These are phyloP conservation scores for Apteryx mantelli DNA, from an alignment of 2,113 vertebrate species.

Conservation along the genomic window DNA sequence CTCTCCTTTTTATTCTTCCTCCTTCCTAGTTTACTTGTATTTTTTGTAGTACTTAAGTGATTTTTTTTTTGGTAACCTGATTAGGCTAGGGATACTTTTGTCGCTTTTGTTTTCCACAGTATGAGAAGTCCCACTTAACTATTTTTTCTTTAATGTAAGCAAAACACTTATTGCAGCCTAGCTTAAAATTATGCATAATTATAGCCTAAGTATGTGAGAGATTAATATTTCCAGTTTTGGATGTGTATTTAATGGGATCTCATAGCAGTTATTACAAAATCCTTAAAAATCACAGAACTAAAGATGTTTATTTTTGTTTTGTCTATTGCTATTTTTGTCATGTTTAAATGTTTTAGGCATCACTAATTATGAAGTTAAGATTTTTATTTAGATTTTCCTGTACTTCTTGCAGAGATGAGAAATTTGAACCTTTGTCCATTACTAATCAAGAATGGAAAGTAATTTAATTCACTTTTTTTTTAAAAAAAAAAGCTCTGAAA, in stretches of 20 bases:
- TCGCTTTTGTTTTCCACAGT: not conserved
- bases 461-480: not conserved
- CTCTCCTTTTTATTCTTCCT: not conserved
- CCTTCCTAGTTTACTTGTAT: not conserved
- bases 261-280: not conserved
- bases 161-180: not conserved
- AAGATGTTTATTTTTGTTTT: not conserved
- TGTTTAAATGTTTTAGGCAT: not conserved
- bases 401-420: not conserved
- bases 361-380: not conserved
- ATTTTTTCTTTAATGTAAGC: not conserved
- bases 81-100: not conserved
- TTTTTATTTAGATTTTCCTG: not conserved
- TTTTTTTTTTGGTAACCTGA: not conserved
- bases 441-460: not conserved
- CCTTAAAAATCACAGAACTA: not conserved
- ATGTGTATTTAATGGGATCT: not conserved
- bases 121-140: not conserved
- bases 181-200: not conserved
- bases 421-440: not conserved
- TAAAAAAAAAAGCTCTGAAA: not conserved
- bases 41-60: not conserved
- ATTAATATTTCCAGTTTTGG: not conserved
- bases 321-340: not conserved
- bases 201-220: not conserved